Evolutionary conservation across 2,113 vertebrate genomes (phyloP), one percentile per base, ranked within the genome.

Genomic region (Tupaia chinensis): DNA sequence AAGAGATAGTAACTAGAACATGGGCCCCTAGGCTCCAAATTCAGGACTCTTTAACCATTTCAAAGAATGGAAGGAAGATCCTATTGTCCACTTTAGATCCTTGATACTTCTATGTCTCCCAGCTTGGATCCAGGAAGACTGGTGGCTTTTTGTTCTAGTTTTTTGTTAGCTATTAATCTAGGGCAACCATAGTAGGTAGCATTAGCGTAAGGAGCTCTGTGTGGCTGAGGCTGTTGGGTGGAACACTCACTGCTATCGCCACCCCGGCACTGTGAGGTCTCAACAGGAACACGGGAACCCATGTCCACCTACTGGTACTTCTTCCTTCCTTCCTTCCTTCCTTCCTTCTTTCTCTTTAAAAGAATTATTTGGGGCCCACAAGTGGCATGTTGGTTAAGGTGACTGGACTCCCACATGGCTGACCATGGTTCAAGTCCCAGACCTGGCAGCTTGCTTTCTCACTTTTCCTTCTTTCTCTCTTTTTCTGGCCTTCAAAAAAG

Each of bases 131-230:
- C 25, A 58, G 20, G 19, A 88, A 76, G 65, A 69, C 69, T 65
- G 13, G 61, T 76, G 20, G 23, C 60, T 77, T 85, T 90, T 77
- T 68, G 14, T 72, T 89, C 22, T 72, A 68, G 25, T 76, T 86
- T 68, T 61, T 96, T 93, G 54, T 81, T 83, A 86, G n/a, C 44
- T 63, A 81, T 82, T 80, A 82, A 66, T 58, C 9, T 58, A 32
- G 53, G 44, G 15, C 72, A 80, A 29, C 15, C 34, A n/a, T 60
- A 73, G 60, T 11, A 63, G 77, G 53, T 23, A 87, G 58, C 10
- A 22, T 4, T 54, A 54, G 63, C 60, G 11, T 20, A 74, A 74
- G 87, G 61, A 73, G 27, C 29, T 83, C 65, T 77, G 19, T 13
- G 9, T 85, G 60, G 66, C 29, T 34, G 58, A 78, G n/a, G 34